Evolutionary conservation across 2,113 vertebrate genomes (phyloP), one percentile per base, ranked within the genome.

Genomic region (Anoura caudifer): DNA sequence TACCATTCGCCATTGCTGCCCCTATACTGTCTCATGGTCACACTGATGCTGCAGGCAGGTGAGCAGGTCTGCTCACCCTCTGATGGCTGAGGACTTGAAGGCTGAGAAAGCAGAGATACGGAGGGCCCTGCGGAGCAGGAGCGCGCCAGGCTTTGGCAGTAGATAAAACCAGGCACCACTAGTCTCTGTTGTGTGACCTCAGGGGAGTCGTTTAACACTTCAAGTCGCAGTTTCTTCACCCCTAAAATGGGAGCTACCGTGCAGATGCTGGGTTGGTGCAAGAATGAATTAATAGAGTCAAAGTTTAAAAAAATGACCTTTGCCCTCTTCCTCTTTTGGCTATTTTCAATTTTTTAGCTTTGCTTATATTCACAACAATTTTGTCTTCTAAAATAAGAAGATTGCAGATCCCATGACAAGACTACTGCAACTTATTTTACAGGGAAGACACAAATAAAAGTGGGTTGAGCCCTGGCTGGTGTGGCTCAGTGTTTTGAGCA

Each of bases 331-430:
- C 76, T 85, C 61, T 95, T 96, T 75, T 16, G 45, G 50, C 90
- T 87, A 92, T 61, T 96, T 95, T 52, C 45, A 16, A 80, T 31
- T 72, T 54, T 95, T 86, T 20, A 31, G 70, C 59, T 93, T 92
- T 81, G 67, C 67, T 80, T 61, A 59, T 6, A 76, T 3, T 59
- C 67, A 65, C 8, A 28, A 80, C 75, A n/a, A 79, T 43, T 41
- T 28, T 75, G 67, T 67, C 61, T 61, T 79, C 54, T 82, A 80
- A 94, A 82, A 59, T 50, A 92, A 92, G 85, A 80, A 75, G 80
- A 41, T 26, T 24, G 41, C 28, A 79, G 67, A 69, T 77, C 36
- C 54, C 45, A 41, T 15, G 52, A 69, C 3, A 92, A 70, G 43
- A 70, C 22, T 22, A 3, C 10, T 70, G 76, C 67, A 70, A 52